Evolutionary conservation across 2,888 invertebrate species (phyloP).

Genomic region (Neoaliturus tenellus): DNA sequence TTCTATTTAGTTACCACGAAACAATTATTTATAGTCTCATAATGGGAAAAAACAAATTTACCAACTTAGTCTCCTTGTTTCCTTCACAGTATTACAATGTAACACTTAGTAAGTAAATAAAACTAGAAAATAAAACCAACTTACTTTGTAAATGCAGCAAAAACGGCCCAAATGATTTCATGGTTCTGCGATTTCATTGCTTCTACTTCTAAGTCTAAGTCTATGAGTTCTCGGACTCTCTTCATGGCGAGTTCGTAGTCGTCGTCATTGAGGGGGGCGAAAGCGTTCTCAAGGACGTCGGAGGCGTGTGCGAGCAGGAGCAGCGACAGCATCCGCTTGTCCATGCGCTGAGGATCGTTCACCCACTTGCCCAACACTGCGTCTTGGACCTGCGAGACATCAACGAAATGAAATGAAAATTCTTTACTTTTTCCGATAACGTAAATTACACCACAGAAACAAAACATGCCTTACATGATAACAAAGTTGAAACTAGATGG

Average conservation of each 20-base stretch:
- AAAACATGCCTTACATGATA: too few species aligned
- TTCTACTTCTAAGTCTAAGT: slow-evolving; percentile 98
- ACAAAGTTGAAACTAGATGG: too few species aligned
- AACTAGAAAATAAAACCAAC: not conserved
- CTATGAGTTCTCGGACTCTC: slow-evolving; percentile 95
- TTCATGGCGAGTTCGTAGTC: slow-evolving; percentile 99
- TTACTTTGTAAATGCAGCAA: slow-evolving; percentile 98
- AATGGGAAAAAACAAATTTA: too few species aligned
- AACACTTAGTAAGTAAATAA: too few species aligned
- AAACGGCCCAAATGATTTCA: slow-evolving; percentile 99
- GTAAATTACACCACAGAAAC: too few species aligned
- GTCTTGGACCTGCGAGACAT: slow-evolving; percentile 98
- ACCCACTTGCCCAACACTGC: slow-evolving; percentile 97
- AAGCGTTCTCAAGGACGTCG: slow-evolving; percentile 99
- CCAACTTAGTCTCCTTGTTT: too few species aligned
- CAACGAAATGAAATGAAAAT: too few species aligned
- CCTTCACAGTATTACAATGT: too few species aligned
- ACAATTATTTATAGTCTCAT: too few species aligned
- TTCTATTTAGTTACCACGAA: too few species aligned
- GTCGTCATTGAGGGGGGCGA: slow-evolving; percentile 97
- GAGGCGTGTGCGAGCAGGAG: slow-evolving; percentile 98
- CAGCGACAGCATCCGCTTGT: slow-evolving; percentile 94
- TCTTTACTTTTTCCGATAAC: too few species aligned
- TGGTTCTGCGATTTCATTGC: slow-evolving; percentile 90
- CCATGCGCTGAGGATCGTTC: slow-evolving; percentile 98